Base-by-base conservation (phyloP, 23 tunicate species). In the Ciona savignyi region DNA sequence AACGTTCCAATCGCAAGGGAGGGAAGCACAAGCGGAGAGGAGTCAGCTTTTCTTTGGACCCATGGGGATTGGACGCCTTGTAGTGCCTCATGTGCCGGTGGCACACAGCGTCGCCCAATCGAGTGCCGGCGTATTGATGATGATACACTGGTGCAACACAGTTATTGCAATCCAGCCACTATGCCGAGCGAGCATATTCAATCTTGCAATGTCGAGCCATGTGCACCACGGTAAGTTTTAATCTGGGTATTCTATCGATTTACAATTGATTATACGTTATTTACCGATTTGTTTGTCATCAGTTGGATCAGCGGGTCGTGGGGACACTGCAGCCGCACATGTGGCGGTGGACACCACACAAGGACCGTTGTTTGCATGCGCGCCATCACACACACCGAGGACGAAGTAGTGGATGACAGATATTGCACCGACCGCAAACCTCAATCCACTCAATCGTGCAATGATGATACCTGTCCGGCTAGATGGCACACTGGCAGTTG, bases 141-240 rank as follows among this genome's bases (percentile, higher is more conserved):
- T 51, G 81, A 70, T 60, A 90, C 89, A 2, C 30, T 35, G 19
- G 97, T 90, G 1, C 82, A 79, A 70, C 88, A 85, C 30, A 90
- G 86, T 25, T 90, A 80, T 74, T 90, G 97, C 70, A 78, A 84
- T 42, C 75, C 25, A 22, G 63, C 27, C 32, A 83, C 86, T 22
- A 83, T 34, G 83, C 99, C 99, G 1, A 75, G 29, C 24, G 91
- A 78, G 60, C 51, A 74, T 27, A 62, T 62, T 65, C 83, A 77
- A 70, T 28, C 84, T 1, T 90, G 97, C 70, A 90, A 90, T 68
- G 65, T 35, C 64, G 97, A 90, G 65, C 97, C 97, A 22, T 90
- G 97, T 75, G 86, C 82, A 26, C 86, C 97, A 21, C n/a, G 30
- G 97, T 90, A 79, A 84, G 97, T 69, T n/a, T n/a, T n/a, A n/a